phyloP scores from a whole-genome alignment of 2,888 invertebrate species.

The Ypsolopha sequella region DNA sequence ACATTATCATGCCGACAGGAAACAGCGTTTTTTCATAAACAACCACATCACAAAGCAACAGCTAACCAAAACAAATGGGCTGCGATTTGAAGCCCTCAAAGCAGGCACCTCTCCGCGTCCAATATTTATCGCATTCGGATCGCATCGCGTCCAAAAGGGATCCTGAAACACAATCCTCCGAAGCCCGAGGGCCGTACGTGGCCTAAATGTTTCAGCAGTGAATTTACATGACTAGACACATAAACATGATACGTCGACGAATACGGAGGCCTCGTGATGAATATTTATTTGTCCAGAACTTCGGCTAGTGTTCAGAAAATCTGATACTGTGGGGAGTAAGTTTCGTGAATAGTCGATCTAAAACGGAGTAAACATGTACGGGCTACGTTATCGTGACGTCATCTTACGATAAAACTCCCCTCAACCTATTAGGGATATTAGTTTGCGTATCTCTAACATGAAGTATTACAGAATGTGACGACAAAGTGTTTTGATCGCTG shows the following conservation, averaged over 20 bases:
- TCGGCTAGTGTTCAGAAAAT: slow-evolving; percentile 2
- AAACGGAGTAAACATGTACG: no score
- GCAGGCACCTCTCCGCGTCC: slow-evolving; percentile 17
- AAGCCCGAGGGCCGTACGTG: slow-evolving; percentile 24
- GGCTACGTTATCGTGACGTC: no score
- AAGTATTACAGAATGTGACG: no score
- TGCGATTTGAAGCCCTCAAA: not conserved
- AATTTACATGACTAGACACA: slow-evolving; percentile 13
- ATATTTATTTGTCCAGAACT: slow-evolving; percentile 23
- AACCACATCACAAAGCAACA: no score
- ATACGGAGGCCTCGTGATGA: slow-evolving; percentile 20
- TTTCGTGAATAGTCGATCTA: no score
- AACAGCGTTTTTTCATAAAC: no score
- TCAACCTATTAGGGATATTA: no score
- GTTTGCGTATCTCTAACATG: no score
- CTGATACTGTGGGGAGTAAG: not conserved
- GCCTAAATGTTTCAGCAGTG: slow-evolving; percentile 54
- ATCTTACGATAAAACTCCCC: no score
- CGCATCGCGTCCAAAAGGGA: slow-evolving; percentile 27
- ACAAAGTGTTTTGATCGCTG: no score
- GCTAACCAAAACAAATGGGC: no score
- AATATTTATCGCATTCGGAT: slow-evolving; percentile 43
- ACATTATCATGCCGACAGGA: no score
- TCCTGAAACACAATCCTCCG: slow-evolving; percentile 17
- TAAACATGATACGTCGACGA: slow-evolving; percentile 20